A percentile compares a stretch with the other conserved stretches of the same genome.
phyloP scores from a whole-genome alignment of 2,888 invertebrate genomes.

The Onthophagus sagittarius region DNA sequence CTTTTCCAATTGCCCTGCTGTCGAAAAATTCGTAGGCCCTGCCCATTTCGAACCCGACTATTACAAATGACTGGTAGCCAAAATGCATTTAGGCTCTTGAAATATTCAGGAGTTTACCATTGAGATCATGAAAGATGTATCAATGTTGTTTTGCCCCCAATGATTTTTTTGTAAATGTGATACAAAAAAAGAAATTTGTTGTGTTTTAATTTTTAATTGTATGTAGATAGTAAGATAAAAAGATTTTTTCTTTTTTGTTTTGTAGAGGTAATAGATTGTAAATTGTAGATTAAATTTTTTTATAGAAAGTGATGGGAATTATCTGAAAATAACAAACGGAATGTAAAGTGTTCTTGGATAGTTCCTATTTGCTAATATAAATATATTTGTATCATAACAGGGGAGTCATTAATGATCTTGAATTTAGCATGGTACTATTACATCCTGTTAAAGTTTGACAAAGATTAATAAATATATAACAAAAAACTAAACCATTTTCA shows the following conservation, averaged over 20 bases:
- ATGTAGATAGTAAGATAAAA: not conserved
- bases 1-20: constrained; percentile 22
- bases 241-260: not conserved
- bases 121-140: not conserved
- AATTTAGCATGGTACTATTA: too few relatives aligned
- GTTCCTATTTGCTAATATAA: too few relatives aligned
- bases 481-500: too few relatives aligned
- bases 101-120: not conserved
- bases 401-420: too few relatives aligned
- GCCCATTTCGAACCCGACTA: constrained; percentile 21
- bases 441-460: too few relatives aligned
- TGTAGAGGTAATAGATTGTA: not conserved
- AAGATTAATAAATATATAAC: too few relatives aligned
- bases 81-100: not conserved
- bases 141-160: not conserved
- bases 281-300: not conserved
- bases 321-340: too few relatives aligned
- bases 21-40: constrained; percentile 22
- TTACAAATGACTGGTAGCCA: constrained; percentile 18
- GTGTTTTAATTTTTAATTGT: not conserved
- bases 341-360: too few relatives aligned
- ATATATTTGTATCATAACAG: too few relatives aligned
- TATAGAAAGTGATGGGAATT: too few relatives aligned
- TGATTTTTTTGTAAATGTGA: not conserved
- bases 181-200: not conserved